phyloP scores from a whole-genome alignment of 2,888 invertebrate species.

The Steinernema hermaphroditum region DNA sequence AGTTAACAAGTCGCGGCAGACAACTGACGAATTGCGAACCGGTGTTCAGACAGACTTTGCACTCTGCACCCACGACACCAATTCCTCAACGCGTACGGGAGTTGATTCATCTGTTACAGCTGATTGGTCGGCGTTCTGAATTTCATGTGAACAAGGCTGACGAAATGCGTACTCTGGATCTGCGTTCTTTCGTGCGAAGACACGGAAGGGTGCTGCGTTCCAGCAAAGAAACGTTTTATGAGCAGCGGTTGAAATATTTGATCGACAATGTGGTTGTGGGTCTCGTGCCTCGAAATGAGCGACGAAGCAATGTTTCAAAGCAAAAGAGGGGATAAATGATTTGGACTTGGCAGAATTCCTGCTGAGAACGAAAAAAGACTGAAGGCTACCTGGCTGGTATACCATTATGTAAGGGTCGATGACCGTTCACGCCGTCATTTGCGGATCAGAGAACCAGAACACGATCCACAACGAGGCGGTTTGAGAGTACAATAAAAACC shows the following conservation, averaged over 20 bases:
- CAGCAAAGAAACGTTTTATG: background rate
- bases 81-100: background rate
- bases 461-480: too few relatives aligned
- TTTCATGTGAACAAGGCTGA: conserved; percentile 13
- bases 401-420: too few relatives aligned
- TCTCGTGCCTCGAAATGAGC: too few relatives aligned
- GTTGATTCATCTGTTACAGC: conserved; percentile 13
- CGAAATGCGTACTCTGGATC: conserved; percentile 20
- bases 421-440: too few relatives aligned
- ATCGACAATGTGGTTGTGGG: too few relatives aligned
- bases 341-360: too few relatives aligned
- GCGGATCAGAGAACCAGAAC: too few relatives aligned
- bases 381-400: too few relatives aligned
- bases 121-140: conserved; percentile 8
- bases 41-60: conserved; percentile 21
- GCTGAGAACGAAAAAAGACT: too few relatives aligned
- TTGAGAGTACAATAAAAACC: too few relatives aligned
- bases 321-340: too few relatives aligned
- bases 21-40: background rate
- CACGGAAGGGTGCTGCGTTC: background rate
- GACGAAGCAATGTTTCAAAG: too few relatives aligned
- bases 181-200: background rate
- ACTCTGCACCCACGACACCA: conserved; percentile 19
- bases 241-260: background rate
- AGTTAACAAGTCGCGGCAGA: background rate